phyloP scores from a whole-genome alignment of 2,797 vertebrate species.

The Onychomys leucogaster region DNA sequence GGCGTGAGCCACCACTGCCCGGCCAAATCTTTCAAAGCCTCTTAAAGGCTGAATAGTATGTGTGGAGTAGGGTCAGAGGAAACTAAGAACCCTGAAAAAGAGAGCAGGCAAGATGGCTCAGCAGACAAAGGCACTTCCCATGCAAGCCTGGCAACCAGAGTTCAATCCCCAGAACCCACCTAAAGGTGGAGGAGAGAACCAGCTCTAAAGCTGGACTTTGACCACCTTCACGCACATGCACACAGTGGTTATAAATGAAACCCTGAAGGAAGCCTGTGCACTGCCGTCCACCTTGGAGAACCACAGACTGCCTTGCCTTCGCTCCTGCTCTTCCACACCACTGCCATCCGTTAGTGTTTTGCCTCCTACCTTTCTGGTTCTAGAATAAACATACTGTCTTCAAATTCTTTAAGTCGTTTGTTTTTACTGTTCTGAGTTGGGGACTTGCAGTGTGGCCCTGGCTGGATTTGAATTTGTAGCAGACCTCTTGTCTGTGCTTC shows the following conservation, averaged over 20 bases:
- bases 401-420: not conserved
- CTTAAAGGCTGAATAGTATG: not conserved
- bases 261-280: not conserved
- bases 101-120: no score
- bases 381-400: not conserved
- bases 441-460: no score
- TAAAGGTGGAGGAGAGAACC: not conserved
- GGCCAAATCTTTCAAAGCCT: not conserved
- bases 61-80: not conserved
- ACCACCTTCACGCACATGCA: no score
- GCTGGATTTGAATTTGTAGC: not conserved
- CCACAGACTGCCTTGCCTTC: not conserved
- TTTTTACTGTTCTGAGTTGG: not conserved
- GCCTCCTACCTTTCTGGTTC: not conserved
- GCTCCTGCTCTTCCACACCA: not conserved
- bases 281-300: not conserved
- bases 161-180: not conserved
- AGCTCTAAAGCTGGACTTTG: not conserved
- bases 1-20: no score
- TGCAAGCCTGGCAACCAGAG: not conserved
- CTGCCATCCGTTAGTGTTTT: not conserved
- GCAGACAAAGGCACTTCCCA: not conserved
- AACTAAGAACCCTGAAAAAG: not conserved
- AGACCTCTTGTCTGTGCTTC: not conserved
- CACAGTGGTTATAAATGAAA: not conserved